phyloP scores from a whole-genome alignment of 2,797 vertebrate genomes.

The Crax fasciolata region DNA sequence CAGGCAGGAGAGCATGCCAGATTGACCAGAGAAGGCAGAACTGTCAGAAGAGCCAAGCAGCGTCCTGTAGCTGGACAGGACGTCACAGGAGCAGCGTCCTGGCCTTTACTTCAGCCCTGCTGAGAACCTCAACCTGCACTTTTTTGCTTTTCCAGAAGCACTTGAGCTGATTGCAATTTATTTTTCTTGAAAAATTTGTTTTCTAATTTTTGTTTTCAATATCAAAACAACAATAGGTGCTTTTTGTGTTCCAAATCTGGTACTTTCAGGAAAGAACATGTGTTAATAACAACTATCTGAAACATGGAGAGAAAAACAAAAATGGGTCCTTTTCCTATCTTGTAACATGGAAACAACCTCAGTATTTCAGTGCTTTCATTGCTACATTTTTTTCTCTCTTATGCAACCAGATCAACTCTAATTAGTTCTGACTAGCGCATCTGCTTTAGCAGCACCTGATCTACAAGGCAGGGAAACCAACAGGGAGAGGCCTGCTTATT shows the following conservation, averaged over 20 bases:
- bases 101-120: neutral
- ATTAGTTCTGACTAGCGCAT: slow-evolving; percentile 42
- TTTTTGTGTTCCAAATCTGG: neutral
- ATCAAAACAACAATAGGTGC: neutral
- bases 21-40: neutral
- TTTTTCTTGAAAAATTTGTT: neutral
- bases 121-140: neutral
- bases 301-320: neutral
- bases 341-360: neutral
- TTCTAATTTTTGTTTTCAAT: neutral
- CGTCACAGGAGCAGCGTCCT: neutral
- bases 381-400: neutral
- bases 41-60: neutral
- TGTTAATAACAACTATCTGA: neutral
- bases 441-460: slow-evolving; percentile 42
- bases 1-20: slow-evolving; percentile 6
- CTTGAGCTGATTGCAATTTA: neutral
- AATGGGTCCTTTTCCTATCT: neutral
- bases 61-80: neutral
- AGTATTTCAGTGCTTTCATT: neutral
- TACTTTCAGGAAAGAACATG: neutral
- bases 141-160: neutral
- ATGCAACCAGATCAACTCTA: slow-evolving; percentile 1
- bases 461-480: neutral
- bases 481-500: neutral